Evolutionary conservation across 2,888 invertebrate genomes (phyloP), one percentile per base, ranked within the genome.

Genomic region (Neelides folsomi): DNA sequence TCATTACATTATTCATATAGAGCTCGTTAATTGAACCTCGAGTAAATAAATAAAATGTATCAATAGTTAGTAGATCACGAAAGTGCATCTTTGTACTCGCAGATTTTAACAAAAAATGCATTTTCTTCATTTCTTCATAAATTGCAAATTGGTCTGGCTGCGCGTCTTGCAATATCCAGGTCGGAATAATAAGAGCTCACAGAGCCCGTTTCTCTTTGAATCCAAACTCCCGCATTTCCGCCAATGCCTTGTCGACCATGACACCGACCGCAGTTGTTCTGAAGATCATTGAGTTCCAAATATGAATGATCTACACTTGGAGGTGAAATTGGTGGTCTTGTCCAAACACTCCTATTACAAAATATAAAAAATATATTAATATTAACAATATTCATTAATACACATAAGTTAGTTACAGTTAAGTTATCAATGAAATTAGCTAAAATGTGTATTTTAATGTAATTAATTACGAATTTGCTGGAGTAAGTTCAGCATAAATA

Each of bases 401-500:
- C 7, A 9, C 45, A 7, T 9, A 3, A 36, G 15, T 36, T 36
- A 4, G 36, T 35, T 35, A 16, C 45, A 3, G 45, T 35, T 12
- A 13, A 34, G 20, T 7, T 5, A 10, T 20, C 34, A 44, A 19
- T 36, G 12, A 36, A 36, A 36, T 12, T 12, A 36, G 12, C 12
- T 36, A 10, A n/a, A n/a, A n/a, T n/a, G n/a, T n/a, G n/a, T n/a
- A n/a, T n/a, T n/a, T n/a, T 27, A 27, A 27, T 5, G 27, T 27
- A 27, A 35, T 19, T n/a, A 10, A 48, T 58, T 51, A 56, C 56
- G 53, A 43, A 38, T 44, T 42, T 35, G 51, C 55, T n/a, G 45
- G 46, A 39, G 56, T 55, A 2, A 60, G 47, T 39, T 60, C 59
- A 1, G 59, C 57, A 41, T 60, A 60, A 20, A 60, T 60, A 44